phyloP scores from a whole-genome alignment of 2,888 invertebrate species.

The Chalcosyrphus nemorum region DNA sequence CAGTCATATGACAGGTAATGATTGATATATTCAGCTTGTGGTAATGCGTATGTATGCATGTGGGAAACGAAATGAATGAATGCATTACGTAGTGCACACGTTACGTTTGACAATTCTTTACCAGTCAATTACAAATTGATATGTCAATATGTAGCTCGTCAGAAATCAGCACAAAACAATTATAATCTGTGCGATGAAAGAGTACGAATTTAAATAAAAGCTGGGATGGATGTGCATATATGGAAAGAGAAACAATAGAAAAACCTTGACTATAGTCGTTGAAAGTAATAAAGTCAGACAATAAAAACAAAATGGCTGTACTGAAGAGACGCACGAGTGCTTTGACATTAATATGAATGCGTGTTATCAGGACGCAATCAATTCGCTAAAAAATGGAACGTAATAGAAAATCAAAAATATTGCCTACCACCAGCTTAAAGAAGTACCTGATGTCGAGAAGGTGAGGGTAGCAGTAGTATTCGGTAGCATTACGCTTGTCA shows the following conservation, averaged over 20 bases:
- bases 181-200: neutral
- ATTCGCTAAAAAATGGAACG: neutral
- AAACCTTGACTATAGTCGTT: conserved; percentile 39
- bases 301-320: conserved; percentile 18
- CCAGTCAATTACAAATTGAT: neutral
- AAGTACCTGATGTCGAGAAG: neutral
- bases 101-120: neutral
- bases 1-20: conserved; percentile 25
- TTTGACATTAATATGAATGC: conserved; percentile 57
- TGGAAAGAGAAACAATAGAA: neutral
- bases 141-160: neutral
- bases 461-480: conserved; percentile 1
- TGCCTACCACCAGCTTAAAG: neutral
- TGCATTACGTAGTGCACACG: neutral
- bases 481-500: conserved; percentile 17
- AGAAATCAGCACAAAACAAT: neutral
- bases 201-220: neutral
- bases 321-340: conserved; percentile 45
- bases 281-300: conserved; percentile 56
- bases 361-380: conserved; percentile 20
- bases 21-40: conserved; percentile 41
- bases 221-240: neutral
- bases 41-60: too few relatives aligned
- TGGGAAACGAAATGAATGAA: neutral
- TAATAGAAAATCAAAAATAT: neutral